Percentiles rank a stretch among this genome's conserved stretches.
Conservation (phyloP, 1,140 invertebrate species). For the Zaprionus kolodkinae region DNA sequence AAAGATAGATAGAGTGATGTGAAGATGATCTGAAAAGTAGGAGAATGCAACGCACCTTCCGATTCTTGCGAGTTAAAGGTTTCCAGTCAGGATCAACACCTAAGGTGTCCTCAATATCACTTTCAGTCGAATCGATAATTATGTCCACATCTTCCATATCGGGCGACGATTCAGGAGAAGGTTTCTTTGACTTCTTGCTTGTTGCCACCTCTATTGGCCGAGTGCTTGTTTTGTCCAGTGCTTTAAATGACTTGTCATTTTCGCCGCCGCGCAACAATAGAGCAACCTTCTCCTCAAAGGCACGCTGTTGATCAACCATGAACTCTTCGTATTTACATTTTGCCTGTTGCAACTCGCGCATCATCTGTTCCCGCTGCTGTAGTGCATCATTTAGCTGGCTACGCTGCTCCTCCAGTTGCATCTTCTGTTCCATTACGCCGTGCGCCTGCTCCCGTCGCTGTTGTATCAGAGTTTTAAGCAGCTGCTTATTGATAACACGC, state of each 20-base stretch:
- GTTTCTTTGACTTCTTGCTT: constrained; percentile 78
- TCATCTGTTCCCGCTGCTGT: constrained; percentile 30
- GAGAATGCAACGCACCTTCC: neutral
- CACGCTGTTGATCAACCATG: constrained; percentile 77
- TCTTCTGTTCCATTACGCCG: constrained; percentile 51
- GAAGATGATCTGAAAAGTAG: neutral
- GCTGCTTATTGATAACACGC: constrained; percentile 75
- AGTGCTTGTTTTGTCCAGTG: constrained; percentile 61
- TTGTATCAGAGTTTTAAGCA: constrained; percentile 65
- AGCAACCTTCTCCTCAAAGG: constrained; percentile 85
- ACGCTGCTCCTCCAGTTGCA: constrained; percentile 55
- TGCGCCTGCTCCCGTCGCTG: constrained; percentile 70
- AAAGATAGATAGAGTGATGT: neutral
- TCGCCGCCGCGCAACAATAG: constrained; percentile 67
- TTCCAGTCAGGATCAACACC: constrained; percentile 89
- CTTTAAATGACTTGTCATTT: neutral
- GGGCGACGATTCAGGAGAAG: constrained; percentile 9
- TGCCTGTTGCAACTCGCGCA: constrained; percentile 47
- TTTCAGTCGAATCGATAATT: constrained; percentile 52
- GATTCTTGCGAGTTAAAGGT: neutral
- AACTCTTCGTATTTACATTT: constrained; percentile 64
- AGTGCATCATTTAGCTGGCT: constrained; percentile 42
- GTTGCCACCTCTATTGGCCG: constrained; percentile 83
- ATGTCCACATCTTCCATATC: neutral
- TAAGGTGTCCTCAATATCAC: constrained; percentile 84